A percentile compares a stretch with the other conserved stretches of the same genome.
These are phyloP conservation scores for Myopa testacea DNA, from an alignment of 2,888 invertebrate genomes.

Conservation along the genomic window DNA sequence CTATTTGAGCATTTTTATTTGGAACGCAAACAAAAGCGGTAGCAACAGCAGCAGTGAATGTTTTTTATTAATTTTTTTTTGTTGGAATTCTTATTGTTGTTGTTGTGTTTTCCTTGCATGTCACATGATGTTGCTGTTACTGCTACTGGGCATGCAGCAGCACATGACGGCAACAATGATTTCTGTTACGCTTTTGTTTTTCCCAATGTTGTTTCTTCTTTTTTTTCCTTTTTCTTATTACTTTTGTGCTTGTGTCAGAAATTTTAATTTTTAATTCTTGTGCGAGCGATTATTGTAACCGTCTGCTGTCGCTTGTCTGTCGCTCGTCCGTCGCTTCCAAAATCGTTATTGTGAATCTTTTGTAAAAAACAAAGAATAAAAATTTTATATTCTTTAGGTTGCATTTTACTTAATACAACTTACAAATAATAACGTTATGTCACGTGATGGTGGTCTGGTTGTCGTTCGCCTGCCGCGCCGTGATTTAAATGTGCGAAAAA, in stretches of 20 bases:
- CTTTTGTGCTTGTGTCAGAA: not conserved
- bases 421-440: not conserved
- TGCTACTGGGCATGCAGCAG: conserved; percentile 12
- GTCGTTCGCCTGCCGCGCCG: not conserved
- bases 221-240: not conserved
- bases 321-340: not conserved
- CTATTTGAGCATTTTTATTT: conserved; percentile 7
- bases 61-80: not conserved
- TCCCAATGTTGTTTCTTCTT: conserved; percentile 2
- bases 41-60: not conserved
- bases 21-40: conserved; percentile 5
- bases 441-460: not conserved
- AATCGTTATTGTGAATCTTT: no score
- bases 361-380: no score
- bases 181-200: conserved; percentile 15
- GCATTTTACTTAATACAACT: not conserved
- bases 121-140: conserved; percentile 17
- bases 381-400: not conserved
- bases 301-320: not conserved
- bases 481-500: not conserved
- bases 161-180: conserved; percentile 28
- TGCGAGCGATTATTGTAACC: not conserved
- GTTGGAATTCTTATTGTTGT: not conserved
- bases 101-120: conserved; percentile 18
- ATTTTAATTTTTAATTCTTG: conserved; percentile 32